phyloP scores from a whole-genome alignment of 1,140 invertebrate genomes.

The Antheraea mylitta region DNA sequence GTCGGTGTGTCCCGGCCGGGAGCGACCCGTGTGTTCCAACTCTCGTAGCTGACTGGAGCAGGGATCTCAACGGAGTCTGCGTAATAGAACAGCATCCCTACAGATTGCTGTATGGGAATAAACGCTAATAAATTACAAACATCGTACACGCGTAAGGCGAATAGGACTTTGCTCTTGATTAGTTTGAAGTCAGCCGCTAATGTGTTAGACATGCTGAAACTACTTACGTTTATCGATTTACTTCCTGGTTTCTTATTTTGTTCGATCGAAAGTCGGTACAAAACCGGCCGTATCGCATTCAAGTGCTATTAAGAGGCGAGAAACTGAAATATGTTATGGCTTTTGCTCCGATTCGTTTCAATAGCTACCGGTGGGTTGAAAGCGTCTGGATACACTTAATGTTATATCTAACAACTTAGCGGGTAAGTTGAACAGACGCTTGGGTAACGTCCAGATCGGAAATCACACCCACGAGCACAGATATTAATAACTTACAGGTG shows the following conservation, averaged over 20 bases:
- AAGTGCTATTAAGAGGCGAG: conserved; percentile 19
- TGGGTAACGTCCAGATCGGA: background rate
- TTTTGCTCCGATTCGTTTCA: conserved; percentile 11
- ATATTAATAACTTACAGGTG: conserved; percentile 3
- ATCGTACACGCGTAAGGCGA: conserved; percentile 63
- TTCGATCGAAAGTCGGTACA: background rate
- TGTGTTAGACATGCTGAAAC: conserved; percentile 42
- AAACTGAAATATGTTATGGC: conserved; percentile 21
- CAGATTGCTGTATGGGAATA: conserved; percentile 77
- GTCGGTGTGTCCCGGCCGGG: conserved; percentile 33
- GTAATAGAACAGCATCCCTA: conserved; percentile 73
- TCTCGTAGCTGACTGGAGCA: conserved; percentile 68
- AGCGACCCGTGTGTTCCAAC: conserved; percentile 56
- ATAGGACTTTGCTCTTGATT: conserved; percentile 68
- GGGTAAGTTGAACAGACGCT: conserved; percentile 6
- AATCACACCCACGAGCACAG: background rate
- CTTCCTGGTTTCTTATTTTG: conserved; percentile 13
- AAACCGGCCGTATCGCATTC: conserved; percentile 11
- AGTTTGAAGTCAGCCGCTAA: conserved; percentile 72
- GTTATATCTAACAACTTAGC: conserved; percentile 3
- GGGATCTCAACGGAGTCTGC: conserved; percentile 74
- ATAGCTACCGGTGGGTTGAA: conserved; percentile 2
- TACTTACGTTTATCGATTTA: conserved; percentile 18
- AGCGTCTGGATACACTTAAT: conserved; percentile 4
- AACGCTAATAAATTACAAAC: conserved; percentile 76